Evolutionary conservation across 2,797 vertebrate genomes (phyloP), one percentile per base, ranked within the genome.

Genomic region (Chaenodraco wilsoni): DNA sequence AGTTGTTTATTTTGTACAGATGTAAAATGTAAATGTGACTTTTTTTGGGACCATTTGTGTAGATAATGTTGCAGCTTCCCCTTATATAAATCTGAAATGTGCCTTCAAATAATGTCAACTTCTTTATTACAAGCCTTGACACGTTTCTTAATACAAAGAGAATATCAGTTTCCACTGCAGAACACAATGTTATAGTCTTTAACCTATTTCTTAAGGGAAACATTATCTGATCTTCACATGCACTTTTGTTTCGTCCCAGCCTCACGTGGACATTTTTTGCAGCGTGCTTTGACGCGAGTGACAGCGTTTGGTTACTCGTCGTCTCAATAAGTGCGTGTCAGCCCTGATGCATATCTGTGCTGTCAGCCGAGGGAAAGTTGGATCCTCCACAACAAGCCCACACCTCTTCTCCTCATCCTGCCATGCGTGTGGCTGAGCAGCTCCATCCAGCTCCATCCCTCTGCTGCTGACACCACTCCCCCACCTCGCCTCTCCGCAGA

Each of bases 261-360:
- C 68, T 62, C 69, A 10, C 62, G 6, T 61, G 61, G 58, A 74
- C 50, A 49, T 77, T 49, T 78, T 65, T 78, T 61, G 69, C 77
- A 79, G 68, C 56, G 74, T 54, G 74, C 76, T 48, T 79, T 74
- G 81, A 80, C 72, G 82, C 67, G 65, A 73, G 59, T 83, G 84
- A 70, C 90, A 84, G 83, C 84, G 74, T 91, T 91, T 89, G 85
- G 91, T 88, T 88, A 91, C 88, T 91, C 84, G 84, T 91, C 84
- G 84, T 83, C 76, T 87, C 77, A 83, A 83, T 52, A 78, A 83
- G 83, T 74, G 89, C 84, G 88, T 88, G 86, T 90, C 91, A 87
- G 81, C 72, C 86, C 85, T 88, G 90, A 92, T 90, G 91, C 90
- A 59, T 80, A 84, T 92, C 89, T 87, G 81, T 17, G 78, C 84